Conservation (phyloP, 1,140 invertebrate species). For the Nasonia longicornis region DNA sequence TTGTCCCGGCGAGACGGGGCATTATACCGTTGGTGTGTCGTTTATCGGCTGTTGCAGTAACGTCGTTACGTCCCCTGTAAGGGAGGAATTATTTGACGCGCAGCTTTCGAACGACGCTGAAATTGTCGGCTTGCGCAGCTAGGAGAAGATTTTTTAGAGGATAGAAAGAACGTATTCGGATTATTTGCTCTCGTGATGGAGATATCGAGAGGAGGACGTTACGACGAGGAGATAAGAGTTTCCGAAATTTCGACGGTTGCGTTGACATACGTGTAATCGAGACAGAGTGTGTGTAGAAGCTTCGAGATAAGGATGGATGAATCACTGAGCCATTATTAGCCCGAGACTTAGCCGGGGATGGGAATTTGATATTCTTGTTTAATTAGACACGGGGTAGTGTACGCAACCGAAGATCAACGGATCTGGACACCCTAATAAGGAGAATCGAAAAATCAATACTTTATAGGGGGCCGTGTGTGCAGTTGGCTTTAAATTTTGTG, state of each 20-base stretch:
- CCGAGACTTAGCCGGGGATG: conserved; percentile 14
- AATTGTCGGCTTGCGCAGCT: not conserved
- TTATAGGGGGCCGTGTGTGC: not conserved
- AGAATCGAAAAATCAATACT: conserved; percentile 24
- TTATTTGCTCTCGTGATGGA: not conserved
- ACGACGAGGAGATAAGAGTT: not conserved
- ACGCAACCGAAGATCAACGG: conserved; percentile 25
- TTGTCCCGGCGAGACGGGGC: not conserved
- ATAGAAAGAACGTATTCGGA: not conserved
- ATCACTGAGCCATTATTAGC: conserved; percentile 27
- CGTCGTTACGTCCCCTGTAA: not conserved
- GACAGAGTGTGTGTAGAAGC: not conserved
- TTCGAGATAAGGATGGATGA: not conserved
- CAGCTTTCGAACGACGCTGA: not conserved
- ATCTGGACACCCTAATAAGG: not conserved
- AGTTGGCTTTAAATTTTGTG: not conserved
- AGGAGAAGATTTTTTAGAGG: too few relatives aligned
- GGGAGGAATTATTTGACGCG: not conserved
- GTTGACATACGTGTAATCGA: not conserved
- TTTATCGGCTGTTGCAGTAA: not conserved
- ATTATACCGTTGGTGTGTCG: not conserved
- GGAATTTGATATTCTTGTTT: conserved; percentile 45
- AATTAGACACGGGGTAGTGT: conserved; percentile 47
- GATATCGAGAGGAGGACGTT: not conserved
- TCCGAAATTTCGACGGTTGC: not conserved